These are phyloP conservation scores for Natator depressus DNA, from an alignment of 2,113 vertebrate genomes.

Conservation along the genomic window DNA sequence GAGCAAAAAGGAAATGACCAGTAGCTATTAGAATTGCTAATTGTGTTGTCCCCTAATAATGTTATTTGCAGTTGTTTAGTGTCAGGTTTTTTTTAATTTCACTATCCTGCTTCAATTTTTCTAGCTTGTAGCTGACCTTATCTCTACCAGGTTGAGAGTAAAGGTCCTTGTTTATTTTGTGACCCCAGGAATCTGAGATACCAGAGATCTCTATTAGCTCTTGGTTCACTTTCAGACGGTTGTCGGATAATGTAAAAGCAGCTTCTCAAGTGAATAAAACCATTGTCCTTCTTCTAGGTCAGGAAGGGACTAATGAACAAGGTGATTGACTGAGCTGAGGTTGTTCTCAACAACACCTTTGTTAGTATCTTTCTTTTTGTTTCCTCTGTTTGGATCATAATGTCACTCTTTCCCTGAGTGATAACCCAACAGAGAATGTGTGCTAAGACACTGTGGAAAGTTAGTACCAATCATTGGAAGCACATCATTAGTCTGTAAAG, in stretches of 20 bases:
- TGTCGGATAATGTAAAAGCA: not conserved
- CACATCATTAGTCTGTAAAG: not conserved
- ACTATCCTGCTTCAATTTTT: rapidly evolving
- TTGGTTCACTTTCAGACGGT: not conserved
- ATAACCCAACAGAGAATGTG: not conserved
- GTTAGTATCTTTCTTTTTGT: not conserved
- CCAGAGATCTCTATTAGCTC: not conserved
- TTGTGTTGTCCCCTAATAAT: not conserved
- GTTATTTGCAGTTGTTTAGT: not conserved
- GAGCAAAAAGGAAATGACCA: not conserved
- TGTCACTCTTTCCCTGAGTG: not conserved
- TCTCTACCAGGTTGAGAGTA: not conserved
- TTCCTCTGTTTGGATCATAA: not conserved
- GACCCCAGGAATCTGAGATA: not conserved
- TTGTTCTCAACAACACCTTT: not conserved
- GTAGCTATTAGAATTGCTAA: not conserved
- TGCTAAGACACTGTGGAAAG: not conserved
- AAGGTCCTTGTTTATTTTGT: constrained; percentile 9
- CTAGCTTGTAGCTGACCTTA: not conserved
- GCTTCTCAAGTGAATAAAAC: not conserved
- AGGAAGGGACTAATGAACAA: not conserved
- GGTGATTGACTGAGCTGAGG: not conserved
- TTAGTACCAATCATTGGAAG: rapidly evolving
- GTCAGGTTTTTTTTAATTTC: not conserved
- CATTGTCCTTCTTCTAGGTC: not conserved